Evolutionary conservation across 1,140 invertebrate genomes (phyloP), one percentile per base, ranked within the genome.

Genomic region (Caerostris darwini): DNA sequence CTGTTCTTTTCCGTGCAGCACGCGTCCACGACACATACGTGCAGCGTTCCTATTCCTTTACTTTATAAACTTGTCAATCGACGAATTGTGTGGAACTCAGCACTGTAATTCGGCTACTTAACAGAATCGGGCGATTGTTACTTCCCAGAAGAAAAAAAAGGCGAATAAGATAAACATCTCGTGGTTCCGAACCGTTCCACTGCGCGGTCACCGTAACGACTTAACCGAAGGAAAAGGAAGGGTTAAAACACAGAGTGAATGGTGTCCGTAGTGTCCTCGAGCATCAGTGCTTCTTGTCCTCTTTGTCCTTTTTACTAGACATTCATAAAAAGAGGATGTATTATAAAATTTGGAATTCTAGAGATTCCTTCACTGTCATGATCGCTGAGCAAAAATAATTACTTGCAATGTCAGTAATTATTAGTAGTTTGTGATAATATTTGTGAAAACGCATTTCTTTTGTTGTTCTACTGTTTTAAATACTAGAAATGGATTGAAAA

Each of bases 61-160:
- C 61, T 67, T 67, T n/a, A 67, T 67, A 67, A 67, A n/a, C n/a
- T 67, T n/a, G 61, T 67, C 61, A 67, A 67, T 67, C 7, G 61
- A n/a, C 14, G n/a, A 67, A 67, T 67, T 3, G 61, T n/a, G 4
- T 6, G 17, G 14, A 3, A 67, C n/a, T 64, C n/a, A n/a, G 12
- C 61, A n/a, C 12, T n/a, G 2, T n/a, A 67, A 67, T 67, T 5
- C 61, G n/a, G 61, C 4, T 12, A 17, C 61, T 17, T 5, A 2
- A 6, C 17, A 3, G 3, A 34, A 34, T 34, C 34, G 2, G 59
- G 1, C n/a, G 61, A 12, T 12, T 14, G n/a, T 64, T 17, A 67
- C 4, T 67, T n/a, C 61, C n/a, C 3, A 14, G 14, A 67, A 67
- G n/a, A n/a, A 34, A 34, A 34, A 34, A 34, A 34, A 34, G 34